Conservation (phyloP, 2,113 vertebrate genomes). For the Strigops habroptila region DNA sequence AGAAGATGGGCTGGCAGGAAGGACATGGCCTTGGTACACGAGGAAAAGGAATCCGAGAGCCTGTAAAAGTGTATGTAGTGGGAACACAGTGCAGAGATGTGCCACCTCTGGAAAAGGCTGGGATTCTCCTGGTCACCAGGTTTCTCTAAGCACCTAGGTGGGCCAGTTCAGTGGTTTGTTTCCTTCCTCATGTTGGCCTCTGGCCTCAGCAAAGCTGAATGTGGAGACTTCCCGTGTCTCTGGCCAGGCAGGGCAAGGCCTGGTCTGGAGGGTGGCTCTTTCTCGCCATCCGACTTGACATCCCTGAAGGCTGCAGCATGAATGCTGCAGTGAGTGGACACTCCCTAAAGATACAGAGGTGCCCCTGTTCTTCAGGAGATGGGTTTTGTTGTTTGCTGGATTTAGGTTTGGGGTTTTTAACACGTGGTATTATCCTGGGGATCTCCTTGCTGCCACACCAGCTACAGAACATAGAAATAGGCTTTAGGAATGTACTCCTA, state of each 20-base stretch:
- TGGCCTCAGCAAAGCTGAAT: not conserved
- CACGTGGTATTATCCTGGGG: not conserved
- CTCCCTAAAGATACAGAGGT: not conserved
- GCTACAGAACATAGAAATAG: not conserved
- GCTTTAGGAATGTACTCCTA: not conserved
- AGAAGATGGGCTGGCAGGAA: slow-evolving; percentile 98
- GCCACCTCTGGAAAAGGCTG: not conserved
- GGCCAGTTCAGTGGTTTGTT: not conserved
- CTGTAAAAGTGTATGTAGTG: slow-evolving; percentile 80
- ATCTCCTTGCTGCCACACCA: not conserved
- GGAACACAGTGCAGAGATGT: not conserved
- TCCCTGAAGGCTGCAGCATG: not conserved
- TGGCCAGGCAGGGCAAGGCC: not conserved
- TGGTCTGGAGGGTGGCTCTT: not conserved
- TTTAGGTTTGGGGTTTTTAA: not conserved
- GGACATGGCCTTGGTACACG: slow-evolving; percentile 89
- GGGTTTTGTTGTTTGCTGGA: not conserved
- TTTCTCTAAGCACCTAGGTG: not conserved
- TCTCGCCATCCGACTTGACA: not conserved
- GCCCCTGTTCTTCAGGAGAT: not conserved
- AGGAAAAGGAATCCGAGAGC: slow-evolving; percentile 88
- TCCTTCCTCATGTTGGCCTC: not conserved
- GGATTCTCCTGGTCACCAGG: not conserved
- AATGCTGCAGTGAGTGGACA: not conserved
- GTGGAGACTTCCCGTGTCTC: not conserved